Percentiles rank a stretch among this genome's conserved stretches.
Evolutionary conservation across 1,140 invertebrate genomes (phyloP).

Genomic region (Venturia canescens): DNA sequence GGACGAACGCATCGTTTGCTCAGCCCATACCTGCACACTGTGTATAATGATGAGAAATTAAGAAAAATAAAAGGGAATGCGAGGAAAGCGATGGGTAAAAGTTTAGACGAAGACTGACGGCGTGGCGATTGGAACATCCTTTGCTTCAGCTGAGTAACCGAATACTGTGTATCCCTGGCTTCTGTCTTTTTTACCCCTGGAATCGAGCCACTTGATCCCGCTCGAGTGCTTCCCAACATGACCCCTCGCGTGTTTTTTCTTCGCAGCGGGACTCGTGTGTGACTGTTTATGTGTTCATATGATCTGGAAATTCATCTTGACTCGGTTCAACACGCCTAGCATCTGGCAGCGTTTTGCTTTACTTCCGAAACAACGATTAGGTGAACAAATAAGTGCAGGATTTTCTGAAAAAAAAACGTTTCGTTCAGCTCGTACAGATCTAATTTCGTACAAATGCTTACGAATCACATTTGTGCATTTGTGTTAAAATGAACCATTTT

Average conservation of each 20-base stretch:
- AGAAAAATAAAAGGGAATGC: neutral
- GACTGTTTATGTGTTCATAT: neutral
- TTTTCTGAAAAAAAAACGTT: neutral
- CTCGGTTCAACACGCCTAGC: conserved; percentile 5
- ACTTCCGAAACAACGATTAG: neutral
- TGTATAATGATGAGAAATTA: neutral
- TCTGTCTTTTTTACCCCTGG: neutral
- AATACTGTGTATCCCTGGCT: neutral
- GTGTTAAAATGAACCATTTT: too few relatives aligned
- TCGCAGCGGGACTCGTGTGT: neutral
- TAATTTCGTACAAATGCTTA: too few relatives aligned
- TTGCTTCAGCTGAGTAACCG: neutral
- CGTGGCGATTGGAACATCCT: neutral
- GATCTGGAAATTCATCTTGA: neutral
- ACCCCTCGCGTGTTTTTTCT: neutral
- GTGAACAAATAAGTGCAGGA: neutral
- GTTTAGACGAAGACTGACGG: neutral
- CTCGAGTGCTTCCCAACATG: neutral
- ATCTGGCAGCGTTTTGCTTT: too few relatives aligned
- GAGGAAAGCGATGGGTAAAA: neutral
- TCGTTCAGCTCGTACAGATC: neutral
- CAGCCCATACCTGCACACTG: neutral
- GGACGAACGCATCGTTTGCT: neutral
- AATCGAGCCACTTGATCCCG: neutral
- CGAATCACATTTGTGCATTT: too few relatives aligned